Percentiles rank a stretch among this genome's conserved stretches.
These are phyloP conservation scores for Luscinia megarhynchos DNA, from an alignment of 2,797 vertebrate genomes.

Conservation along the genomic window DNA sequence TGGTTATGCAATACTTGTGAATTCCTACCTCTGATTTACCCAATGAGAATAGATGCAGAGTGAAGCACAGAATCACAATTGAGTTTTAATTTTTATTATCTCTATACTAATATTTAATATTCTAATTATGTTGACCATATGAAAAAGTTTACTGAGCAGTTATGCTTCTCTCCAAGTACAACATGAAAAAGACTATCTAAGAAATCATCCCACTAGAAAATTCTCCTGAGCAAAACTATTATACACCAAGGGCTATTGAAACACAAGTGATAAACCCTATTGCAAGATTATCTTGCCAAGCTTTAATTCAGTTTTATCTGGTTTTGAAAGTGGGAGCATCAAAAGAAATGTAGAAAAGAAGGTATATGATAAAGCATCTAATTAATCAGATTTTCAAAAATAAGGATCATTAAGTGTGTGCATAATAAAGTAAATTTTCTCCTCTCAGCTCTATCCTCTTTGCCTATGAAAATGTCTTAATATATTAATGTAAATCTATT, in stretches of 20 bases:
- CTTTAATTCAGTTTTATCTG: neutral
- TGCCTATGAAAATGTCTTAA: conserved; percentile 9
- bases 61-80: neutral
- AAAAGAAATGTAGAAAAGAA: neutral
- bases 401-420: neutral
- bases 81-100: neutral
- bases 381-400: conserved; percentile 3
- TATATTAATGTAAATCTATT: conserved; percentile 10
- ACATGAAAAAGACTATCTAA: neutral
- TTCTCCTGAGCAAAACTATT: neutral
- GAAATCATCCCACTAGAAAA: neutral
- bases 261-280: neutral
- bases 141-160: neutral
- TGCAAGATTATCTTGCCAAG: neutral
- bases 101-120: neutral
- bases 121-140: neutral
- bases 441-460: neutral
- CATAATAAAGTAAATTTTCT: neutral
- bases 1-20: neutral
- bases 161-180: neutral
- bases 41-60: neutral
- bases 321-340: neutral
- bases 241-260: neutral
- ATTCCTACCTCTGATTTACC: neutral
- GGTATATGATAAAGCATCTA: neutral